A percentile compares a stretch with the other conserved stretches of the same genome.
phyloP scores from a whole-genome alignment of 2,797 vertebrate species.

The Pangasius sanitwongsei region DNA sequence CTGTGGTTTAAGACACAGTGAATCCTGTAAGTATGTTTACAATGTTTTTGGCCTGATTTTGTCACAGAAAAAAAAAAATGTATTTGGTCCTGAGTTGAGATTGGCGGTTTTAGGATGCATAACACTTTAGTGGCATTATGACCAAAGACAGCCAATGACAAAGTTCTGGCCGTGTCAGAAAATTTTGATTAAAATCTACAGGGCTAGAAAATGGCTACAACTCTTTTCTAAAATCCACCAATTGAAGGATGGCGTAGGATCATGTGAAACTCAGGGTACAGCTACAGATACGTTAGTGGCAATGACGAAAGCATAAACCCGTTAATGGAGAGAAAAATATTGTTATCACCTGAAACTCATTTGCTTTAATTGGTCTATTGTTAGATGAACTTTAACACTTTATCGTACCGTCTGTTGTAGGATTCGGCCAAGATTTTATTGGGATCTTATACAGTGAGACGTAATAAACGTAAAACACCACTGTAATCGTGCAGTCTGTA shows the following conservation, averaged over 20 bases:
- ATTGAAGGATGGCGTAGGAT: background rate
- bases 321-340: background rate
- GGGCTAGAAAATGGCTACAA: background rate
- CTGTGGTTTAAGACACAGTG: background rate
- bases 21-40: background rate
- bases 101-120: background rate
- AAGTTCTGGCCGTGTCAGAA: background rate
- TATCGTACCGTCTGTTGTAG: background rate
- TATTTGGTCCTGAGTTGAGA: background rate
- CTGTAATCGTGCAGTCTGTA: no score
- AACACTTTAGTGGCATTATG: background rate
- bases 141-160: background rate
- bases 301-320: background rate
- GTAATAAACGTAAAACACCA: background rate
- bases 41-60: background rate
- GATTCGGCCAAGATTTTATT: background rate
- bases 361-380: background rate
- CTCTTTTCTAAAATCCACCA: background rate
- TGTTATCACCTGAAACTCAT: background rate
- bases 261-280: background rate
- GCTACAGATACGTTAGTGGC: background rate
- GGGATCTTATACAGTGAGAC: background rate
- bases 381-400: background rate
- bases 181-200: background rate
- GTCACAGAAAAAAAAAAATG: background rate